Percentiles rank a stretch among this genome's conserved stretches.
These are phyloP conservation scores for Pachyramphus minor DNA, from an alignment of 2,113 vertebrate species.

Conservation along the genomic window DNA sequence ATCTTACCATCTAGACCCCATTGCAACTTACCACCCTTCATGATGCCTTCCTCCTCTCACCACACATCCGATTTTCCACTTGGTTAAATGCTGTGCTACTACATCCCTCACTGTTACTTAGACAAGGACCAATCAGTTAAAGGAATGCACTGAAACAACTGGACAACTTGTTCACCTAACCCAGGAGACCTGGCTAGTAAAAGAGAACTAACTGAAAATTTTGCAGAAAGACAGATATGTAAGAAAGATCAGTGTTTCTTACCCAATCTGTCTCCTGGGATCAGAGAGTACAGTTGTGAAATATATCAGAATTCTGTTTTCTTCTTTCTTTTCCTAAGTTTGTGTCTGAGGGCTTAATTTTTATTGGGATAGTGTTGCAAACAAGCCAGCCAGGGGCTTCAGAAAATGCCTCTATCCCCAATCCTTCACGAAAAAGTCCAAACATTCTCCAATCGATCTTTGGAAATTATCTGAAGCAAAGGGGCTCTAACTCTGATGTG, in stretches of 20 bases:
- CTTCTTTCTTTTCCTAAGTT: conserved; percentile 26
- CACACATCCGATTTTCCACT: background rate
- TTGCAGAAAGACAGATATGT: background rate
- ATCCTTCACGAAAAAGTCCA: background rate
- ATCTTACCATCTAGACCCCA: background rate
- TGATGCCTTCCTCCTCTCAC: background rate
- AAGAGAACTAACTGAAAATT: background rate
- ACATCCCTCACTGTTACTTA: background rate
- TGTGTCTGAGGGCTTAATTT: conserved; percentile 48
- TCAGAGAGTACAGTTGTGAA: background rate
- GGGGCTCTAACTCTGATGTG: background rate
- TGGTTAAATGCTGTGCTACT: background rate
- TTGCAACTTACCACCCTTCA: background rate
- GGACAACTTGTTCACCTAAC: background rate
- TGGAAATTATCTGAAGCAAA: conserved; percentile 27
- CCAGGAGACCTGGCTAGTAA: background rate
- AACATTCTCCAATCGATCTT: conserved; percentile 32
- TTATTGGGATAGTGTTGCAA: conserved; percentile 62
- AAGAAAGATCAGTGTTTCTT: conserved; percentile 23
- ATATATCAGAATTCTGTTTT: conserved; percentile 49
- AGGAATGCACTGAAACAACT: background rate
- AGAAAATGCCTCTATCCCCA: conserved; percentile 2
- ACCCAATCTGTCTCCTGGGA: conserved; percentile 44
- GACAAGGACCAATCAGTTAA: background rate
- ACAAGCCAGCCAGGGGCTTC: conserved; percentile 44